phyloP scores from a whole-genome alignment of 2,113 vertebrate genomes.

The Myotis yumanensis region DNA sequence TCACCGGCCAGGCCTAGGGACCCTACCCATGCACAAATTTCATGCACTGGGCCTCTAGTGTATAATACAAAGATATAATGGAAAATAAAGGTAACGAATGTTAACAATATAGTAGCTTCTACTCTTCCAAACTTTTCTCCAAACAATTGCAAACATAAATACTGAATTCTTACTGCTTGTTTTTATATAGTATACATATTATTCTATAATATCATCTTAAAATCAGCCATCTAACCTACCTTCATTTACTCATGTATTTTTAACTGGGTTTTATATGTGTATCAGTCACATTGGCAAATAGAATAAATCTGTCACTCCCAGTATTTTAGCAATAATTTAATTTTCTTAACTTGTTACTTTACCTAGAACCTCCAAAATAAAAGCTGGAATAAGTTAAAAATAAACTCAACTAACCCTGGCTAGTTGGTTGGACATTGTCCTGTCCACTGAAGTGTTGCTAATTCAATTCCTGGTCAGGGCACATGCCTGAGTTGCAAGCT shows the following conservation, averaged over 20 bases:
- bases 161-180: not conserved
- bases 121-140: not conserved
- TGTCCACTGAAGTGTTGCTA: not conserved
- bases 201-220: not conserved
- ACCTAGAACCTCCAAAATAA: not conserved
- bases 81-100: not conserved
- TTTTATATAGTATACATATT: not conserved
- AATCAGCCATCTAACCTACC: not conserved
- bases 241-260: not conserved
- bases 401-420: not conserved
- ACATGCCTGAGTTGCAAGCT: not conserved
- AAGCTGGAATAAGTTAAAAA: not conserved
- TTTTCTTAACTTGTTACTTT: slow-evolving; percentile 19
- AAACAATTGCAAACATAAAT: not conserved
- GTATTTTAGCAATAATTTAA: not conserved
- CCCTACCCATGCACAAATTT: no score
- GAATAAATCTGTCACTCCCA: not conserved
- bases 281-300: not conserved
- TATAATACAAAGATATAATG: not conserved
- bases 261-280: not conserved
- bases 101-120: not conserved
- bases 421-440: not conserved
- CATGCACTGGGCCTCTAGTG: not conserved
- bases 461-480: not conserved
- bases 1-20: no score